These are phyloP conservation scores for Hylia prasina DNA, from an alignment of 2,113 vertebrate genomes.

Conservation along the genomic window DNA sequence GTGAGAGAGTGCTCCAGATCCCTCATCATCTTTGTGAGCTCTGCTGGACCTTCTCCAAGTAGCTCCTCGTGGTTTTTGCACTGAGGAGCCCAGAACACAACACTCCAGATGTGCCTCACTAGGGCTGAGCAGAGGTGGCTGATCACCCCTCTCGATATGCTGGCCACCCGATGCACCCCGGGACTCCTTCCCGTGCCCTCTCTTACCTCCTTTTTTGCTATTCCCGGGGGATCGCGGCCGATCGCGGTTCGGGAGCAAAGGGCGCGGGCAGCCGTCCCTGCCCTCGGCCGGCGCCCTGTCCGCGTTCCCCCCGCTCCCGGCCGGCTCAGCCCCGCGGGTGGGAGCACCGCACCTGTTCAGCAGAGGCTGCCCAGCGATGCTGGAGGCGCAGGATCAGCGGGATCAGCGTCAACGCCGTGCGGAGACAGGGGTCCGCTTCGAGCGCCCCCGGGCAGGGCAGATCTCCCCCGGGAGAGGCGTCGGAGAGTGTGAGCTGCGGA, in stretches of 20 bases:
- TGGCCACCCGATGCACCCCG: neutral
- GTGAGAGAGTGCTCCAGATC: neutral
- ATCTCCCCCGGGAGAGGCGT: neutral
- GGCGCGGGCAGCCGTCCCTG: neutral
- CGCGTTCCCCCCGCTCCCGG: neutral
- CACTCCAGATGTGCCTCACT: neutral
- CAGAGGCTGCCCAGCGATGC: neutral
- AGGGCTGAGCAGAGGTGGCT: neutral
- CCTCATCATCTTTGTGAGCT: neutral
- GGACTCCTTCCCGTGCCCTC: fast-evolving
- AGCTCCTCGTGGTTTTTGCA: no score
- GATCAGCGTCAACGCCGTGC: neutral
- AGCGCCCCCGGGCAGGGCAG: neutral
- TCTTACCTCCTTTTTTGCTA: fast-evolving
- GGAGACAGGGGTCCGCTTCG: neutral
- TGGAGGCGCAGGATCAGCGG: neutral
- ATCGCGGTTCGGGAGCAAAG: neutral
- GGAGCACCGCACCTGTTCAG: neutral
- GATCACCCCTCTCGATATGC: no score
- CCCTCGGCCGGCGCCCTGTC: neutral
- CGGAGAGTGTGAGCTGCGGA: fast-evolving
- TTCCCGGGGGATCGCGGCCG: neutral
- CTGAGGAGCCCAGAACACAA: neutral
- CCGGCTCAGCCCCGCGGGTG: neutral
- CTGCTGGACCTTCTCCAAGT: neutral